Evolutionary conservation across 1,140 invertebrate species (phyloP).

Genomic region (Eumeta japonica): DNA sequence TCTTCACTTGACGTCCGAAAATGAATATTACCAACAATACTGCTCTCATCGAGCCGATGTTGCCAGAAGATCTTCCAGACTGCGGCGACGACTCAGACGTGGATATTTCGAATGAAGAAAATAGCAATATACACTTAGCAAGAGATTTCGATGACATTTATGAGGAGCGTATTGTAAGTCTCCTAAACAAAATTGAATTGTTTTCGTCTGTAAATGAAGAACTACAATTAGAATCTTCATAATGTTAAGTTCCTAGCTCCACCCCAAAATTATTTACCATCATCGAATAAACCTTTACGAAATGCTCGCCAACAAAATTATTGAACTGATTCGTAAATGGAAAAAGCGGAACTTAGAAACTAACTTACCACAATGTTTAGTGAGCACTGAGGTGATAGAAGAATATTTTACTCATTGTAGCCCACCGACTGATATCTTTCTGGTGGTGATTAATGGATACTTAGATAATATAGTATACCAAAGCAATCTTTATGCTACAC

Average conservation of each 20-base stretch:
- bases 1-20: too few relatives aligned
- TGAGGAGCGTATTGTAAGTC: slow-evolving; percentile 19
- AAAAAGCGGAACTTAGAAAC: slow-evolving; percentile 18
- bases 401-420: slow-evolving; percentile 21
- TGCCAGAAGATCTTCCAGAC: slow-evolving; percentile 22
- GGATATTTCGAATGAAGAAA: too few relatives aligned
- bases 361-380: slow-evolving; percentile 19
- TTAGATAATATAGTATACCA: slow-evolving; percentile 26
- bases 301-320: slow-evolving; percentile 17
- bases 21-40: slow-evolving; percentile 22
- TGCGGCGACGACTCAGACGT: slow-evolving; percentile 21
- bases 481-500: slow-evolving; percentile 28
- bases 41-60: slow-evolving; percentile 22
- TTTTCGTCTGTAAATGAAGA: slow-evolving; percentile 18
- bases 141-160: too few relatives aligned
- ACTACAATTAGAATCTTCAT: too few relatives aligned
- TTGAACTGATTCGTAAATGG: slow-evolving; percentile 20
- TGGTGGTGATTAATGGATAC: slow-evolving; percentile 23
- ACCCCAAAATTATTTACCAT: slow-evolving; percentile 17
- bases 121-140: too few relatives aligned
- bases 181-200: slow-evolving; percentile 16
- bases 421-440: slow-evolving; percentile 22
- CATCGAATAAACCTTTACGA: slow-evolving; percentile 17
- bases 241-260: too few relatives aligned
- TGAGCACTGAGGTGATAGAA: slow-evolving; percentile 19